Evolutionary conservation across 2,113 vertebrate genomes (phyloP), one percentile per base, ranked within the genome.

Genomic region (Python bivittatus): DNA sequence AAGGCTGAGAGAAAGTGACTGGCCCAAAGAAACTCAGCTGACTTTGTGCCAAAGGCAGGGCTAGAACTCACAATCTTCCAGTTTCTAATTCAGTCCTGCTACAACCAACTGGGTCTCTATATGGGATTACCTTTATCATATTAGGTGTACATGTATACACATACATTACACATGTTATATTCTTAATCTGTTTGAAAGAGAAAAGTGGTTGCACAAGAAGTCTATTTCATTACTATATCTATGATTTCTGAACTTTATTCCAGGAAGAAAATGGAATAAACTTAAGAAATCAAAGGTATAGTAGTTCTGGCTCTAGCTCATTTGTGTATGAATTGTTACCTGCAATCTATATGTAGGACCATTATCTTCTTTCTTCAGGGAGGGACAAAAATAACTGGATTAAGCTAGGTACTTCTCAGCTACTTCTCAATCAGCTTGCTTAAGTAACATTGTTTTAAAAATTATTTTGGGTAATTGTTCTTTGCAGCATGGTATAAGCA

Each of bases 321-420:
- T 64, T 22, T 52, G 54, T 48, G 29, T 2, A 29, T 20, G 64
- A 72, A 72, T 38, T 72, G 8, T 7, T 72, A 72, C 2, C 68
- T 72, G 17, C 38, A 79, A 38, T 79, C 72, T 79, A 17, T 42
- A 79, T 22, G 17, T 22, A 38, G 17, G 33, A 7, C 23, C 56
- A 33, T 84, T 33, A 86, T 53, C 8, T 33, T 91, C 12, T 84
- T 1, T 0, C 89, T 94, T 86, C 88, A 52, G 84, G 88, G 91
- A 93, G 93, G 94, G 95, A 88, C 93, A 96, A 84, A 92, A 93
- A 95, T 96, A 95, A 95, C 94, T 94, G 94, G 93, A 96, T 97
- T 96, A 93, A 88, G 89, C 22, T 89, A 57, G 88, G 90, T 93
- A 57, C 95, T 96, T 95, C 95, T 92, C 38, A 0, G 3, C 86